Evolutionary conservation across 1,140 invertebrate species (phyloP).

Genomic region (Eumeta japonica): DNA sequence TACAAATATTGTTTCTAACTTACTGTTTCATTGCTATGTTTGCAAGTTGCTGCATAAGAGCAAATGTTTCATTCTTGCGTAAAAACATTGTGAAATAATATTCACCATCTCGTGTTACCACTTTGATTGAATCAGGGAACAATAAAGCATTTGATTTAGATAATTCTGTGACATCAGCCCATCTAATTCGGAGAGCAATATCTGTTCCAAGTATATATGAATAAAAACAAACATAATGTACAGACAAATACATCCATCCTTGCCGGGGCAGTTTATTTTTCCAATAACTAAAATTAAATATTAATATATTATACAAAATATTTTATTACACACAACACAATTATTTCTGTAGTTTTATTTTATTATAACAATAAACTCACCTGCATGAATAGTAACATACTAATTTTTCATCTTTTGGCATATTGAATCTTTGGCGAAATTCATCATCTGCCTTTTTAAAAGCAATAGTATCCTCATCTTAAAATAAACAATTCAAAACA

Average conservation of each 20-base stretch:
- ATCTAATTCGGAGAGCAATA: conserved; percentile 82
- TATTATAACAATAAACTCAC: conserved; percentile 60
- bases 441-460: conserved; percentile 82
- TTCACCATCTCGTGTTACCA: conserved; percentile 78
- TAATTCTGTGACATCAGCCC: conserved; percentile 76
- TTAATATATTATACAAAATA: too few relatives aligned
- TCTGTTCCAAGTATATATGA: conserved; percentile 91
- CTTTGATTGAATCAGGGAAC: conserved; percentile 83
- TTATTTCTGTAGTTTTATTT: conserved; percentile 22
- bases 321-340: background rate
- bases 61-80: conserved; percentile 85
- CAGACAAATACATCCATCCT: conserved; percentile 94
- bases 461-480: conserved; percentile 78
- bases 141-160: conserved; percentile 75
- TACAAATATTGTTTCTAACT: conserved; percentile 16
- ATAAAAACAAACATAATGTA: conserved; percentile 95
- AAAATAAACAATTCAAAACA: conserved; percentile 24
- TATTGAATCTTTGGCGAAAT: conserved; percentile 86
- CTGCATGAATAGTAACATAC: conserved; percentile 95
- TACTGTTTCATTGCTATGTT: conserved; percentile 95
- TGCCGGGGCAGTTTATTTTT: conserved; percentile 88
- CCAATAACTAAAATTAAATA: conserved; percentile 81
- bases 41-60: conserved; percentile 90
- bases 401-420: conserved; percentile 91
- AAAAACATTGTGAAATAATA: conserved; percentile 90